Percentiles rank a stretch among this genome's conserved stretches.
Conservation (phyloP, 2,113 vertebrate genomes). For the Rafetus swinhoei region DNA sequence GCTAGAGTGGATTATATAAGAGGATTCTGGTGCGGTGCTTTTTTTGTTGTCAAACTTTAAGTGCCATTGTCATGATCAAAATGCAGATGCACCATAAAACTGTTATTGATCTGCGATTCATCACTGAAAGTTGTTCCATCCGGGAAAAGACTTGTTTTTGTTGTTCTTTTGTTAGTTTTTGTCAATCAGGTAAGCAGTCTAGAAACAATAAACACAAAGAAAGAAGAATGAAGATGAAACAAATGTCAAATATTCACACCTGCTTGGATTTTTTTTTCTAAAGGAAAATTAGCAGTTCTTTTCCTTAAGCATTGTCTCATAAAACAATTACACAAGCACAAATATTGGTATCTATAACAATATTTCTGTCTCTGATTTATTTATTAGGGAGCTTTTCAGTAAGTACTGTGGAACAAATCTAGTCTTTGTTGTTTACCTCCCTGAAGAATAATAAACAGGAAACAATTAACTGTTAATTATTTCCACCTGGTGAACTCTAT, state of each 20-base stretch:
- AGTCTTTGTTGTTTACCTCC: constrained; percentile 71
- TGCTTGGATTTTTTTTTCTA: constrained; percentile 43
- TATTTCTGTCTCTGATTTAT: constrained; percentile 62
- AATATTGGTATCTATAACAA: constrained; percentile 52
- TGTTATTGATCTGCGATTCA: not conserved
- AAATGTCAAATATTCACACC: constrained; percentile 41
- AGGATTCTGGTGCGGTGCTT: not conserved
- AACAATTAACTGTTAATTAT: constrained; percentile 81
- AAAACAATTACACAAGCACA: constrained; percentile 37
- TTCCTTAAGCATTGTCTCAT: constrained; percentile 9
- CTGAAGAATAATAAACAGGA: constrained; percentile 78
- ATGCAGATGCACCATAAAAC: not conserved
- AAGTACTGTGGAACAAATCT: constrained; percentile 62
- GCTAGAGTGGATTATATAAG: not conserved
- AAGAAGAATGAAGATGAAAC: constrained; percentile 20
- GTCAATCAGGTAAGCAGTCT: not conserved
- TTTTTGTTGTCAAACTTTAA: not conserved
- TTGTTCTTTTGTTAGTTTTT: not conserved
- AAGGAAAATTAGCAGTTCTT: constrained; percentile 24
- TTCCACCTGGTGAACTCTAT: constrained; percentile 81
- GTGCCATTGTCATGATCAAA: not conserved
- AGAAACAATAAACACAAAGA: constrained; percentile 23
- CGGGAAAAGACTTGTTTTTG: not conserved
- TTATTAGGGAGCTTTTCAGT: constrained; percentile 64
- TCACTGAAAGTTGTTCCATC: not conserved